Base-by-base conservation (phyloP, 2,113 vertebrate genomes). In the Syngnathoides biaculeatus region DNA sequence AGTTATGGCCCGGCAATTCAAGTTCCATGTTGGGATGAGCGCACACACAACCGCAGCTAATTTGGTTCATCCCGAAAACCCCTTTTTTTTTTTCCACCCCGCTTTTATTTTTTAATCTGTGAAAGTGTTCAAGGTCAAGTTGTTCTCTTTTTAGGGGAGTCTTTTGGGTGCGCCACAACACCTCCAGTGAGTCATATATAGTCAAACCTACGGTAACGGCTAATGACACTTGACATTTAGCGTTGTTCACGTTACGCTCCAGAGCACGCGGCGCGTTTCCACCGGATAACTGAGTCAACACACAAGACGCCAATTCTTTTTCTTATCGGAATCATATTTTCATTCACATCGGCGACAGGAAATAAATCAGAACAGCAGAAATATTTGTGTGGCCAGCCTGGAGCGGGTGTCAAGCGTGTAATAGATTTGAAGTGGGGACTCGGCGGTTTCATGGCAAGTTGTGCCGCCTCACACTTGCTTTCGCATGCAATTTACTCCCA, bases 191-290 rank as follows among this genome's bases (percentile, higher is more conserved):
- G 43, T 78, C 72, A 79, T 76, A 79, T 76, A 78, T 75, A 84
- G 68, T 81, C 72, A 73, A 71, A n/a, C n/a, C 76, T 4, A 38
- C 17, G 55, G 48, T 22, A 30, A 65, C 45, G 73, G 69, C 72
- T 77, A 79, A 76, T 72, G 76, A 84, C 82, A 84, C 84, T 85
- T 88, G 85, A 89, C 86, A 88, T 86, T 89, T 81, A 85, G 73
- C 79, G 80, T 81, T 82, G 83, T 87, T 87, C 81, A 87, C 75
- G 68, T 75, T 75, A 87, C 74, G 84, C 78, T 89, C 75, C 78
- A 50, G 78, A 88, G 75, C 82, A 87, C 81, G 84, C 82, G 85
- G 78, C 79, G 72, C 55, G 78, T 87, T 86, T 88, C 80, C 79
- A 81, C 79, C 17, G 6, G 73, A 76, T 75, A 85, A 77, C 81